Conservation (phyloP, 2,113 vertebrate genomes). For the Formicarius rufipectus region DNA sequence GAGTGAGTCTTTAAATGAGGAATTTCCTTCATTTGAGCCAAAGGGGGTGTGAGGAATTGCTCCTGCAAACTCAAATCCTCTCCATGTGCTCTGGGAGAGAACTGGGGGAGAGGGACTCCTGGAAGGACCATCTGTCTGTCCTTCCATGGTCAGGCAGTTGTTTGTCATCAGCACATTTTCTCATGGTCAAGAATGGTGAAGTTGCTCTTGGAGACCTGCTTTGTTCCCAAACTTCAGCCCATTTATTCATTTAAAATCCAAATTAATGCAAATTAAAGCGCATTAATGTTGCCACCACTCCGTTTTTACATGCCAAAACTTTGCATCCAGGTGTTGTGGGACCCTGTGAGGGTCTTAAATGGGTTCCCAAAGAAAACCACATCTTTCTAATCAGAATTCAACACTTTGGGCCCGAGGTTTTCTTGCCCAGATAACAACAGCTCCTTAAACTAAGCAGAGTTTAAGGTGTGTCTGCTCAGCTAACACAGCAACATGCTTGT, state of each 20-base stretch:
- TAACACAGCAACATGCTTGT: constrained; percentile 41
- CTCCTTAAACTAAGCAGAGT: constrained; percentile 12
- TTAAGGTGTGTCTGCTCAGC: constrained; percentile 67
- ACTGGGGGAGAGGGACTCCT: background rate
- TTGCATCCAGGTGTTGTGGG: rapidly evolving
- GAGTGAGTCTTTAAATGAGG: background rate
- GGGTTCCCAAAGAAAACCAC: background rate
- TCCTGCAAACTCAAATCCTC: background rate
- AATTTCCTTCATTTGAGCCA: background rate
- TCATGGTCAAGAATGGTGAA: background rate
- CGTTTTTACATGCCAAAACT: background rate
- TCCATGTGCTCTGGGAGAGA: rapidly evolving
- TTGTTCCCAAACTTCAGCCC: background rate
- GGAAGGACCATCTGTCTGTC: background rate
- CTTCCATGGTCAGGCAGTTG: background rate
- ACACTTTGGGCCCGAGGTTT: background rate
- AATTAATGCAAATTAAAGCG: no score
- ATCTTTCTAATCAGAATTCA: background rate
- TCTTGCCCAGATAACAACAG: background rate
- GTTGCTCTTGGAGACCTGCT: background rate
- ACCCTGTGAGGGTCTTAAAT: background rate
- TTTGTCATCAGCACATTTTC: background rate
- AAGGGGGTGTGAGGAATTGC: background rate
- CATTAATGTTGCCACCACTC: background rate
- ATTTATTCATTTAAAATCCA: background rate